Evolutionary conservation across 2,113 vertebrate species (phyloP), one percentile per base, ranked within the genome.

Genomic region (Struthio camelus): DNA sequence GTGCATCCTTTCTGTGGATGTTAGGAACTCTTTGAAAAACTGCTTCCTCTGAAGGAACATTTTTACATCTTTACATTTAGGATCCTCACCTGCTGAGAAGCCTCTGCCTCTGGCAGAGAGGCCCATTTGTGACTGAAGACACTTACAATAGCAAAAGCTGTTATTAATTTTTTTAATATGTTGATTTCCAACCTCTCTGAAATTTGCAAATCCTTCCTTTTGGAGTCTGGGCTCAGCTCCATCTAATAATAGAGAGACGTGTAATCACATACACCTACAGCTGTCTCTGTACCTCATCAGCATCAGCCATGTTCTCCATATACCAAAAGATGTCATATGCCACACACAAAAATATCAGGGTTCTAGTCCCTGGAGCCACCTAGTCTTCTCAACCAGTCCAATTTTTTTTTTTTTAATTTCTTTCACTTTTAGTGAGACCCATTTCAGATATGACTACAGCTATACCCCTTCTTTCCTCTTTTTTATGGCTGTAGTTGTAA

Each of bases 1-100:
- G 27, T 38, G 13, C 1, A 24, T 53, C 54, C 11, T 84, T 84
- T 58, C 42, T 0, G 0, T 9, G 54, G 62, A 54, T 92, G 25
- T 13, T 62, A 50, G 25, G 48, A 94, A 54, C 14, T 71, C 77
- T 23, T 22, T 56, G 51, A 76, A 84, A 78, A 87, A 58, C 32
- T 48, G 6, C 23, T 81, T 71, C n/a, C 48, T 92, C 22, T 6
- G 2, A 69, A 46, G n/a, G n/a, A n/a, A n/a, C n/a, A n/a, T n/a
- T n/a, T n/a, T n/a, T 10, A 11, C 14, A 9, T 44, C 40, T 58
- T 85, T 51, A 46, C 4, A 15, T 53, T 61, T 40, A 80, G 78
- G 65, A 61, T 20, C 7, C 10, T 81, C 44, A 46, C 48, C 30
- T 82, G 32, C 88, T 89, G 44, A 69, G 51, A 9, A 75, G 22